Percentiles rank a stretch among this genome's conserved stretches.
Evolutionary conservation across 2,888 invertebrate species (phyloP).

Genomic region (Drosophila flavopinicola): DNA sequence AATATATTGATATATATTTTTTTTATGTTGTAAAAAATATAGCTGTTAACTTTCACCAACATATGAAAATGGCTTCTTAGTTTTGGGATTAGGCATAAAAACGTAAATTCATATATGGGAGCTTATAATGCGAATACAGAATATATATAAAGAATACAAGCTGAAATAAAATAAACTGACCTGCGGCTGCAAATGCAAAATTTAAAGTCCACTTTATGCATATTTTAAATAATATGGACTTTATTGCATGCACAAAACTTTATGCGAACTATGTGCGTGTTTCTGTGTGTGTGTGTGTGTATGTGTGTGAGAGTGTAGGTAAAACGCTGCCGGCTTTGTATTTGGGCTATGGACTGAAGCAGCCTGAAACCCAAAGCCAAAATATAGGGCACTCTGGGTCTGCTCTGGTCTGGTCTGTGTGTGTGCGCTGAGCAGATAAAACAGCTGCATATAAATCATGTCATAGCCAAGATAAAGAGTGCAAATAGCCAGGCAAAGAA

Average conservation of each 20-base stretch:
- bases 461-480: conserved; percentile 69
- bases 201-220: conserved; percentile 64
- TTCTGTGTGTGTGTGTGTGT: conserved; percentile 7
- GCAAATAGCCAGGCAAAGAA: conserved; percentile 49
- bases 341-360: conserved; percentile 29
- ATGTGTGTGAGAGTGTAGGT: conserved; percentile 25
- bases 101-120: no score
- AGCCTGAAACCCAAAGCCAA: conserved; percentile 12
- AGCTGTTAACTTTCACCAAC: no score
- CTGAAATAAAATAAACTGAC: conserved; percentile 7
- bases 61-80: no score
- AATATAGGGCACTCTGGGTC: conserved; percentile 22
- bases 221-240: conserved; percentile 66
- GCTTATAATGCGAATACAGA: not conserved
- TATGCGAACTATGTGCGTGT: conserved; percentile 17
- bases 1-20: no score
- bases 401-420: conserved; percentile 25
- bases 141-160: not conserved
- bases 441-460: conserved; percentile 71
- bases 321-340: conserved; percentile 41
- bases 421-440: conserved; percentile 62
- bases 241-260: conserved; percentile 44
- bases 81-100: no score
- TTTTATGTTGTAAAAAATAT: no score
- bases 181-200: conserved; percentile 28